phyloP scores from a whole-genome alignment of 2,113 vertebrate genomes.

The Limanda limanda region DNA sequence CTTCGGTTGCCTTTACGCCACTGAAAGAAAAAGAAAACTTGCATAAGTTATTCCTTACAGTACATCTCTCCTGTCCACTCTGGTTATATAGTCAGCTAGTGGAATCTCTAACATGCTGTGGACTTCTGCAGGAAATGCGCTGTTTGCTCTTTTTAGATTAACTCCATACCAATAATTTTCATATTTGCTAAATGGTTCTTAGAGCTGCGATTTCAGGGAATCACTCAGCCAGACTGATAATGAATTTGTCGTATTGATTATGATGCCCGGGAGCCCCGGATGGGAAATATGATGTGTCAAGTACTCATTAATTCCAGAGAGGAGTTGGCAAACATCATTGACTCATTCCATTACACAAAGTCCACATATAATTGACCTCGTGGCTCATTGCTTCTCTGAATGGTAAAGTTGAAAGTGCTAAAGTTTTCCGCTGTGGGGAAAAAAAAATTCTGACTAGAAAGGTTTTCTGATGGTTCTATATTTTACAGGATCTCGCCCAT shows the following conservation, averaged over 20 bases:
- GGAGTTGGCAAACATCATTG: conserved; percentile 72
- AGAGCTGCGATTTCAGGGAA: conserved; percentile 53
- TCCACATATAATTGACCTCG: conserved; percentile 75
- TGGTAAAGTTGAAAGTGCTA: conserved; percentile 47
- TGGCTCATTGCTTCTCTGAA: conserved; percentile 56
- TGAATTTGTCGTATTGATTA: conserved; percentile 77
- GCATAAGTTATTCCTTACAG: conserved; percentile 40
- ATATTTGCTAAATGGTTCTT: conserved; percentile 71
- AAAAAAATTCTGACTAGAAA: not conserved
- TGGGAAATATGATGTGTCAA: conserved; percentile 76
- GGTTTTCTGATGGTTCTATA: conserved; percentile 32
- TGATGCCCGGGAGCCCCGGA: conserved; percentile 54
- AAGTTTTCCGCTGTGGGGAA: conserved; percentile 22
- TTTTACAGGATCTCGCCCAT: conserved; percentile 31
- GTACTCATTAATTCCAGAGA: conserved; percentile 73
- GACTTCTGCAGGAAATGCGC: conserved; percentile 42
- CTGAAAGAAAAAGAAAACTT: conserved; percentile 46
- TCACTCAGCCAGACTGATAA: conserved; percentile 73
- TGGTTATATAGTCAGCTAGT: conserved; percentile 1
- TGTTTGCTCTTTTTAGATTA: conserved; percentile 65
- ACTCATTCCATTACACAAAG: conserved; percentile 74
- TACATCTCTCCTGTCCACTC: conserved; percentile 20
- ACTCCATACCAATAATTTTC: conserved; percentile 66
- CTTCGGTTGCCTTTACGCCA: conserved; percentile 15
- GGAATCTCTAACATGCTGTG: conserved; percentile 23